A percentile compares a stretch with the other conserved stretches of the same genome.
These are phyloP conservation scores for Sebastes jordani DNA, from an alignment of 2,797 vertebrate species.

Conservation along the genomic window DNA sequence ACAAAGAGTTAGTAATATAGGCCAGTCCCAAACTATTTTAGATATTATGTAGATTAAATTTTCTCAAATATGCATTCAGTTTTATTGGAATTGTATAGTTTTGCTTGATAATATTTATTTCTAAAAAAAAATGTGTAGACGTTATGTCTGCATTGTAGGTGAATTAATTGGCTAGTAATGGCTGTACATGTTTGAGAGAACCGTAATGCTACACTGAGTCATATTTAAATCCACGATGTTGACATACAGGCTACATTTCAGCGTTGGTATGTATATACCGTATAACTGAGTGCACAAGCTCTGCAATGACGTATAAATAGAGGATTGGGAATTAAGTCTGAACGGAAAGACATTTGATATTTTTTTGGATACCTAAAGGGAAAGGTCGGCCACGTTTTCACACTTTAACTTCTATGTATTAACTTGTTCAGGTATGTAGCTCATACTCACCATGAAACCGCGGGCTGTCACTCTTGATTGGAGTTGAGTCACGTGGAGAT, in stretches of 20 bases:
- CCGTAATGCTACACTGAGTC: not conserved
- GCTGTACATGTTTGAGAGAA: not conserved
- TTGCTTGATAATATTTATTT: not conserved
- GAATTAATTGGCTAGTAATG: not conserved
- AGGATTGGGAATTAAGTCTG: not conserved
- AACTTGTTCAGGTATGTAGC: not conserved
- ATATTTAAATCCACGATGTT: not conserved
- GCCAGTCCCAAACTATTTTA: not conserved
- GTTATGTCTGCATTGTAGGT: not conserved
- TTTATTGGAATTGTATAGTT: not conserved
- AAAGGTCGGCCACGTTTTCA: not conserved
- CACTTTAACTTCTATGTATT: not conserved
- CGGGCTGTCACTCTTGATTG: not conserved
- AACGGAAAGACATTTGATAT: not conserved
- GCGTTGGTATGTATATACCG: not conserved
- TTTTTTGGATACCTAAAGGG: not conserved
- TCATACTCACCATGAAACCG: not conserved
- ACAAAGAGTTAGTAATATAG: too few relatives aligned
- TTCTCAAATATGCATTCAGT: not conserved
- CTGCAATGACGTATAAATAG: not conserved
- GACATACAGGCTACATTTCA: not conserved
- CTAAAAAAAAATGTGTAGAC: not conserved
- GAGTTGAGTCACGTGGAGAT: conserved; percentile 4
- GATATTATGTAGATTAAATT: not conserved
- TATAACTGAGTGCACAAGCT: not conserved